Percentiles rank a stretch among this genome's conserved stretches.
phyloP scores from a whole-genome alignment of 2,113 vertebrate genomes.

The Petrocephalus zakoni region DNA sequence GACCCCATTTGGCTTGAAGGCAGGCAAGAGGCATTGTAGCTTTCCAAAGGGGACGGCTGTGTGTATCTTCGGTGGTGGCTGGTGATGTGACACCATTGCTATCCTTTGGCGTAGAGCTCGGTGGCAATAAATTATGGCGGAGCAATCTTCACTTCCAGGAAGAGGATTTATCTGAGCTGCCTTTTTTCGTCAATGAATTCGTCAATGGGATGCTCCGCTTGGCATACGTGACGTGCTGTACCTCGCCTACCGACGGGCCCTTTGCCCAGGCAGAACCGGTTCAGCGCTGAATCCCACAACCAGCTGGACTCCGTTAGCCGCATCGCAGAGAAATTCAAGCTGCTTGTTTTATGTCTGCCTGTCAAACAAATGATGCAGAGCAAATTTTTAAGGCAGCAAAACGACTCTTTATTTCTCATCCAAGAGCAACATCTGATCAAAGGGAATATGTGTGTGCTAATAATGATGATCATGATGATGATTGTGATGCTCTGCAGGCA shows the following conservation, averaged over 20 bases:
- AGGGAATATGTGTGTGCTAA: neutral
- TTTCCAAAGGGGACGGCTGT: neutral
- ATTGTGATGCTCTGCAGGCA: neutral
- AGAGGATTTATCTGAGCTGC: constrained; percentile 27
- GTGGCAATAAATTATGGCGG: neutral
- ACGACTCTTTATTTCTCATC: neutral
- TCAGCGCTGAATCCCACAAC: neutral
- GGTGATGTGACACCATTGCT: neutral
- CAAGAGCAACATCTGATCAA: neutral
- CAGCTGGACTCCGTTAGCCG: neutral
- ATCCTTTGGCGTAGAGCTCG: neutral
- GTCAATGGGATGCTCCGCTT: neutral
- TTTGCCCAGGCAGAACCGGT: neutral
- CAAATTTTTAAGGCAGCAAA: neutral
- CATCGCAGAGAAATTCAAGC: neutral
- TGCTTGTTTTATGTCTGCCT: neutral
- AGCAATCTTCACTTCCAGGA: constrained; percentile 25
- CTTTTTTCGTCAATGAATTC: neutral
- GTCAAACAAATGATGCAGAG: neutral
- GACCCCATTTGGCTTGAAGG: neutral
- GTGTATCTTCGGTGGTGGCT: neutral
- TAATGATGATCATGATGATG: neutral
- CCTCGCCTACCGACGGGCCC: neutral
- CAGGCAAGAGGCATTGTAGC: neutral
- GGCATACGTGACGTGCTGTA: neutral